Conservation (phyloP, 2,888 invertebrate species). For the Zygothrica quintamaculata region DNA sequence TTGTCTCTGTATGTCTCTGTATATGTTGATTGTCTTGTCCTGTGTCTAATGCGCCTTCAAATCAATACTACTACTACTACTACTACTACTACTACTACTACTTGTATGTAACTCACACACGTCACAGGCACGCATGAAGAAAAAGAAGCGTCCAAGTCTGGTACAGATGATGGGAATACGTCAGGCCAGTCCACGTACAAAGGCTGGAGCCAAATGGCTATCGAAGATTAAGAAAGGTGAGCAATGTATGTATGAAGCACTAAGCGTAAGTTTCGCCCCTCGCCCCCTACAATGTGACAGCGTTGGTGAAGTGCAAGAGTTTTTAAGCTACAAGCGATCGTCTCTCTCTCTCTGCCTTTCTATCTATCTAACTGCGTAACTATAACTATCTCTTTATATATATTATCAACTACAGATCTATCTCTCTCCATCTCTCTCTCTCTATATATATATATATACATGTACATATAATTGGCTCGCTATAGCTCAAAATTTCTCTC, state of each 20-base stretch:
- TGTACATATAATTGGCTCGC: slow-evolving; percentile 69
- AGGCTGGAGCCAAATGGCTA: slow-evolving; percentile 95
- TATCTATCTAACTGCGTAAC: slow-evolving; percentile 24
- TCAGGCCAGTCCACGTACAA: slow-evolving; percentile 92
- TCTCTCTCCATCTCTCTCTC: slow-evolving; percentile 37
- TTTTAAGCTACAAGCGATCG: slow-evolving; percentile 72
- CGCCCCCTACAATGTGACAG: slow-evolving; percentile 4
- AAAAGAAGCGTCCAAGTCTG: slow-evolving; percentile 92
- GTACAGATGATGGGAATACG: slow-evolving; percentile 93
- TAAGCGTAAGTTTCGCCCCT: slow-evolving; percentile 36
- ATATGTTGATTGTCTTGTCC: slow-evolving; percentile 68
- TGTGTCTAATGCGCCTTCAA: slow-evolving; percentile 60
- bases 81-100: too few species aligned
- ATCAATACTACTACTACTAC: too few species aligned
- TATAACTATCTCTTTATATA: slow-evolving; percentile 26
- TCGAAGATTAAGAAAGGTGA: slow-evolving; percentile 94
- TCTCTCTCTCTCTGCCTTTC: slow-evolving; percentile 26
- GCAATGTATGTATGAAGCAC: slow-evolving; percentile 85
- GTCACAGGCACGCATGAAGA: slow-evolving; percentile 87
- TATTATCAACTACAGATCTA: slow-evolving; percentile 29
- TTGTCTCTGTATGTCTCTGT: slow-evolving; percentile 65
- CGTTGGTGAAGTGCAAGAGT: slow-evolving; percentile 61
- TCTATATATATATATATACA: too few species aligned
- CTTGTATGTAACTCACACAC: slow-evolving; percentile 33
- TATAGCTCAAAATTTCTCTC: slow-evolving; percentile 80